These are phyloP conservation scores for Morpho achilles DNA, from an alignment of 2,888 invertebrate species.

Conservation along the genomic window DNA sequence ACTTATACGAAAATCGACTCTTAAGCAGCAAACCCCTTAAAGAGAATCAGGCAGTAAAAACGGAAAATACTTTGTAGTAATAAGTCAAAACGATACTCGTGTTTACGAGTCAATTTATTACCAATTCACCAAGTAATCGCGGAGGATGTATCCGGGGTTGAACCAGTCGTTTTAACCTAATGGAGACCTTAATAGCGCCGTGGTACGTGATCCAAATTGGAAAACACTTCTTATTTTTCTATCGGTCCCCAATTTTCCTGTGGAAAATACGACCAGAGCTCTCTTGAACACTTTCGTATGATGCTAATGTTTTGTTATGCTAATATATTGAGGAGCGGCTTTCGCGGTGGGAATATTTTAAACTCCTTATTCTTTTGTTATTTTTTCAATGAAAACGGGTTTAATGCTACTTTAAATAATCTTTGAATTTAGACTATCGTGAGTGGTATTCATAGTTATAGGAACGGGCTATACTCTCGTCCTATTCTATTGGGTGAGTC, in stretches of 20 bases:
- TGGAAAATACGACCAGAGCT: not conserved
- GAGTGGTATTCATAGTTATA: too few relatives aligned
- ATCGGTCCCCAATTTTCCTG: not conserved
- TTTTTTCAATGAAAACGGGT: too few relatives aligned
- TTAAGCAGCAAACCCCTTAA: too few relatives aligned
- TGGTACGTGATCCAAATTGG: slow-evolving; percentile 21
- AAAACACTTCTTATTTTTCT: slow-evolving; percentile 5
- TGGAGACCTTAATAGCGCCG: slow-evolving; percentile 14
- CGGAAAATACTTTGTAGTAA: too few relatives aligned
- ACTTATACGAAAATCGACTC: too few relatives aligned
- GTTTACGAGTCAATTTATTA: slow-evolving; percentile 11
- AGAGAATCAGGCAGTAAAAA: too few relatives aligned
- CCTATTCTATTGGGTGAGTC: too few relatives aligned
- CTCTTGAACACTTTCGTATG: not conserved
- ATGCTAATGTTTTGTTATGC: not conserved
- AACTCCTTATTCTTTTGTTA: too few relatives aligned
- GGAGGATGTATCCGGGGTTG: slow-evolving; percentile 7
- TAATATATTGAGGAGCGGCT: not conserved
- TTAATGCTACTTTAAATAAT: too few relatives aligned
- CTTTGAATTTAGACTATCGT: too few relatives aligned
- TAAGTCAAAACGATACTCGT: not conserved
- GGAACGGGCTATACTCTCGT: too few relatives aligned
- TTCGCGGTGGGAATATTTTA: too few relatives aligned
- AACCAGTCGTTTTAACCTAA: slow-evolving; percentile 14
- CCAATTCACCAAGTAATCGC: slow-evolving; percentile 9